These are phyloP conservation scores for Polyodon spathula DNA, from an alignment of 2,113 vertebrate species.

Conservation along the genomic window DNA sequence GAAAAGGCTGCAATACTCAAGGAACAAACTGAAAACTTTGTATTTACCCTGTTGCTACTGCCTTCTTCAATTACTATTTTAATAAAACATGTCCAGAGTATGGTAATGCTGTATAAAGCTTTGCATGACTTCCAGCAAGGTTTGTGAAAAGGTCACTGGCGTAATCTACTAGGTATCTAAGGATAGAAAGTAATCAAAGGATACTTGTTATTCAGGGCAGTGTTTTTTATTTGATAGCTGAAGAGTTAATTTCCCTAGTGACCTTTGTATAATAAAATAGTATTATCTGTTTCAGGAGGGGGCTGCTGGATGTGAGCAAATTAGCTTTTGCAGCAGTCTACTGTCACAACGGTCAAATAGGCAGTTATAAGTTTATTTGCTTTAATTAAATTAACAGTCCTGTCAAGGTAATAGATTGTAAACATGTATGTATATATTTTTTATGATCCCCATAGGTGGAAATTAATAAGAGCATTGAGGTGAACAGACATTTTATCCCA, in stretches of 20 bases:
- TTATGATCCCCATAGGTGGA: too few species aligned
- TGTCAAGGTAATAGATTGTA: slow-evolving; percentile 50
- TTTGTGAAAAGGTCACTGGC: slow-evolving; percentile 67
- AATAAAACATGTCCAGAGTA: slow-evolving; percentile 42
- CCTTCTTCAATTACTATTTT: slow-evolving; percentile 42
- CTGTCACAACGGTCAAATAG: slow-evolving; percentile 66
- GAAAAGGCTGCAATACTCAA: neutral
- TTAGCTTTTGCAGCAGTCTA: slow-evolving; percentile 70
- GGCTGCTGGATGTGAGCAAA: slow-evolving; percentile 63
- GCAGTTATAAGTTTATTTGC: slow-evolving; percentile 81
- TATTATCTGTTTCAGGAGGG: slow-evolving; percentile 80
- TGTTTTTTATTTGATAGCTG: slow-evolving; percentile 74
- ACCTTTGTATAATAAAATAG: slow-evolving; percentile 75
- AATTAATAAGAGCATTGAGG: too few species aligned
- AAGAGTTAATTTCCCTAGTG: slow-evolving; percentile 94
- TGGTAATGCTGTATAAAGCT: slow-evolving; percentile 28
- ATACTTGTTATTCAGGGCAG: slow-evolving; percentile 65
- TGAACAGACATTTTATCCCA: too few species aligned
- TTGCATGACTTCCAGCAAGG: slow-evolving; percentile 50
- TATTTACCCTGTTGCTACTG: slow-evolving; percentile 35
- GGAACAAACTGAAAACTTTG: slow-evolving; percentile 39
- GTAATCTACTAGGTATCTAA: slow-evolving; percentile 55
- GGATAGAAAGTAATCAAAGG: slow-evolving; percentile 75
- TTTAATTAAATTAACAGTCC: slow-evolving; percentile 71
- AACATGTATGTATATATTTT: slow-evolving; percentile 14